These are phyloP conservation scores for Cecropterus lyciades DNA, from an alignment of 1,140 invertebrate species.

Conservation along the genomic window DNA sequence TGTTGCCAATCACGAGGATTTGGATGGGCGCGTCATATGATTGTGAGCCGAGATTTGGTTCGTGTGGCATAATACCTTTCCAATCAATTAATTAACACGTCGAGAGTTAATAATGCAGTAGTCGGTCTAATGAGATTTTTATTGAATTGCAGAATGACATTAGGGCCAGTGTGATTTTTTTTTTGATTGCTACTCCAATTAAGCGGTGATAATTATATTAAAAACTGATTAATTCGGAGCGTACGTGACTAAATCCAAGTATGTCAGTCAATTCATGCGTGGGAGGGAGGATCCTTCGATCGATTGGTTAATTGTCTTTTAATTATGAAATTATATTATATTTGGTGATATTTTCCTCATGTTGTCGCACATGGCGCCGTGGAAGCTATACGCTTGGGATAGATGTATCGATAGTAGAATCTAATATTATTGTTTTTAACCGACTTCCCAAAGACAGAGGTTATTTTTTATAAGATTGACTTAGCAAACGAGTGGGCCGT, in stretches of 20 bases:
- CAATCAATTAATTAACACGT: slow-evolving; percentile 43
- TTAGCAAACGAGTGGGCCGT: no score
- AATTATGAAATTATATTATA: slow-evolving; percentile 45
- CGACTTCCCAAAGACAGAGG: no score
- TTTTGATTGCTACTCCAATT: slow-evolving; percentile 60
- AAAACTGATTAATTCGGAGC: slow-evolving; percentile 49
- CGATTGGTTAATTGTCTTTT: slow-evolving; percentile 50
- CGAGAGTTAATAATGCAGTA: slow-evolving; percentile 48
- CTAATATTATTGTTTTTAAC: no score
- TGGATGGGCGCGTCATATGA: no score
- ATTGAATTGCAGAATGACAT: slow-evolving; percentile 54
- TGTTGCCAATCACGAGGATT: no score
- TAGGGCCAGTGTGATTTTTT: slow-evolving; percentile 61
- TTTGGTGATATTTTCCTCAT: slow-evolving; percentile 56
- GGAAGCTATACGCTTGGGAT: no score
- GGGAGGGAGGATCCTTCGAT: slow-evolving; percentile 41
- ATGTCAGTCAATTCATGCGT: slow-evolving; percentile 55
- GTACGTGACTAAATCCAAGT: slow-evolving; percentile 69
- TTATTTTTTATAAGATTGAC: no score
- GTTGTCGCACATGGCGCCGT: no score
- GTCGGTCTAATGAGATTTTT: slow-evolving; percentile 46
- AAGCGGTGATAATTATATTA: slow-evolving; percentile 49
- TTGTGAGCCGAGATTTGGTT: no score
- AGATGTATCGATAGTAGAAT: no score
- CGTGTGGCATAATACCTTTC: slow-evolving; percentile 42